Conservation (phyloP, 1,140 invertebrate species). For the Ruditapes philippinarum region DNA sequence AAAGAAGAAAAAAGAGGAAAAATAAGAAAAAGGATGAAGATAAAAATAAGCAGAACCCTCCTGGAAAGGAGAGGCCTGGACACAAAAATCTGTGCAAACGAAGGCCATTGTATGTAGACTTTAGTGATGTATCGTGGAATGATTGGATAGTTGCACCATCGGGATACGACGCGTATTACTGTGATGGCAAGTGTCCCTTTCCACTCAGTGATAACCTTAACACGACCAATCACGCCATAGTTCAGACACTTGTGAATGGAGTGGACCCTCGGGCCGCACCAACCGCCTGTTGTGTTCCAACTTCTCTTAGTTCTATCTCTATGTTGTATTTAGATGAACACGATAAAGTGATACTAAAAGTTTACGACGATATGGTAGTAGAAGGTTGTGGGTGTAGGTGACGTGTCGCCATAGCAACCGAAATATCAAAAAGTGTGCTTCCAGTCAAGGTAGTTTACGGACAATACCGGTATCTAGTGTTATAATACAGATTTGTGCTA, state of each 20-base stretch:
- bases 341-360: slow-evolving; percentile 90
- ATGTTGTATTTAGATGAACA: slow-evolving; percentile 90
- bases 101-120: slow-evolving; percentile 97
- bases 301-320: slow-evolving; percentile 89
- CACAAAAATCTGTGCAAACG: slow-evolving; percentile 93
- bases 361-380: slow-evolving; percentile 91
- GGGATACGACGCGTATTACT: slow-evolving; percentile 98
- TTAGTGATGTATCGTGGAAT: slow-evolving; percentile 98
- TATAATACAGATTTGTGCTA: slow-evolving; percentile 49
- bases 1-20: slow-evolving; percentile 57
- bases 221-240: slow-evolving; percentile 99
- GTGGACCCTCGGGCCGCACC: slow-evolving; percentile 92
- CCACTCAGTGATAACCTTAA: slow-evolving; percentile 97
- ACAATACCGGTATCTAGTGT: slow-evolving; percentile 58
- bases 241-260: slow-evolving; percentile 98
- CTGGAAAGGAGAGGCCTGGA: slow-evolving; percentile 77
- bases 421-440: slow-evolving; percentile 56
- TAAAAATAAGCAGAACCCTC: slow-evolving; percentile 73
- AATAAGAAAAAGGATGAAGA: slow-evolving; percentile 72
- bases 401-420: slow-evolving; percentile 69
- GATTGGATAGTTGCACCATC: slow-evolving; percentile 99
- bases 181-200: slow-evolving; percentile 97
- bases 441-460: slow-evolving; percentile 55
- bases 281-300: slow-evolving; percentile 91
- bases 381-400: slow-evolving; percentile 91